A percentile compares a stretch with the other conserved stretches of the same genome.
Conservation (phyloP, 2,797 vertebrate species). For the Sphenodon punctatus region DNA sequence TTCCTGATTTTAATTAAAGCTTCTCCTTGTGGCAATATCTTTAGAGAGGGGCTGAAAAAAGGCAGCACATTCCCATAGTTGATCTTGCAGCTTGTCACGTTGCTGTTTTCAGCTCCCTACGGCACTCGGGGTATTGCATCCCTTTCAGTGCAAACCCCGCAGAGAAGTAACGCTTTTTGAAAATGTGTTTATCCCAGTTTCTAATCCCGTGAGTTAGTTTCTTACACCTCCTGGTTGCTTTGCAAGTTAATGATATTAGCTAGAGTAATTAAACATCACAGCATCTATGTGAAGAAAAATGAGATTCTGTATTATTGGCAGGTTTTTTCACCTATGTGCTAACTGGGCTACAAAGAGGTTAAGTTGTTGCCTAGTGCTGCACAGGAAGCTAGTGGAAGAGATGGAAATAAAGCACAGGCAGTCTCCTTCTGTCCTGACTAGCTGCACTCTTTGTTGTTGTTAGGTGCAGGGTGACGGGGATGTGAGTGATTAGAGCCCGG, state of each 20-base stretch:
- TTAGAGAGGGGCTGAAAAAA: slow-evolving; percentile 18
- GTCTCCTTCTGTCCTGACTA: not conserved
- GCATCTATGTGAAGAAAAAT: slow-evolving; percentile 20
- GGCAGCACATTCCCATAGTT: not conserved
- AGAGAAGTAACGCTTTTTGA: slow-evolving; percentile 10
- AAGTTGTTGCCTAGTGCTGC: slow-evolving; percentile 28
- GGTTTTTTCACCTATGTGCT: slow-evolving; percentile 29
- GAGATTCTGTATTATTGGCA: too few relatives aligned
- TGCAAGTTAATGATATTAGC: slow-evolving; percentile 25
- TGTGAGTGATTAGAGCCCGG: too few relatives aligned
- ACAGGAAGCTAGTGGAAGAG: slow-evolving; percentile 3
- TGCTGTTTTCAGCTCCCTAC: slow-evolving; percentile 5
- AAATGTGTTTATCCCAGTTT: slow-evolving; percentile 43
- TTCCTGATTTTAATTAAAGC: too few relatives aligned
- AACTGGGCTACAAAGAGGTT: slow-evolving; percentile 26
- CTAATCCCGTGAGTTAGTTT: slow-evolving; percentile 46
- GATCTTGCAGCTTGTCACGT: not conserved
- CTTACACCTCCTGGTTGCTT: too few relatives aligned
- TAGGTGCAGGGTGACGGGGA: too few relatives aligned
- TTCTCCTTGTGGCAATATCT: too few relatives aligned
- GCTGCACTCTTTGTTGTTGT: not conserved
- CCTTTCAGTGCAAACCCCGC: not conserved
- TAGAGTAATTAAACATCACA: not conserved
- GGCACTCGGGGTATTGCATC: slow-evolving; percentile 8
- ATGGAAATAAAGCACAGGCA: not conserved